A percentile compares a stretch with the other conserved stretches of the same genome.
Evolutionary conservation across 2,888 invertebrate species (phyloP).

Genomic region (Patella pellucida): DNA sequence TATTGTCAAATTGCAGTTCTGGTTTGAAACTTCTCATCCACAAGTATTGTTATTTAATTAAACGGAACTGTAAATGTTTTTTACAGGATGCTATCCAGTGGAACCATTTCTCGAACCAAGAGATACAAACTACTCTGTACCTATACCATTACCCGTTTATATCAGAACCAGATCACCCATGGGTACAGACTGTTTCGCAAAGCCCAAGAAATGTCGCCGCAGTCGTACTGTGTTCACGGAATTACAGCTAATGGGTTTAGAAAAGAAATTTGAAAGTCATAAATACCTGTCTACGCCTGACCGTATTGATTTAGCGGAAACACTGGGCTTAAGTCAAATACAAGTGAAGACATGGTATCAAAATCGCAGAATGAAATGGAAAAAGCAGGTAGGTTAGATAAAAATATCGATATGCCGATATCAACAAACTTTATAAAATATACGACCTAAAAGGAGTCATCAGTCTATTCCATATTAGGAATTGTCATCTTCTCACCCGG

Average conservation of each 20-base stretch:
- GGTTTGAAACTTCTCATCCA: too few species aligned
- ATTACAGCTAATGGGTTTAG: slow-evolving; percentile 69
- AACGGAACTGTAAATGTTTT: background rate
- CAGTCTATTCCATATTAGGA: too few species aligned
- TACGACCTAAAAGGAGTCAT: too few species aligned
- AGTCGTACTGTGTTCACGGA: slow-evolving; percentile 70
- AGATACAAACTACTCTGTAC: slow-evolving; percentile 42
- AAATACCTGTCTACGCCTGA: slow-evolving; percentile 73
- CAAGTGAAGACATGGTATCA: slow-evolving; percentile 74
- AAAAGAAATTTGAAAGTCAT: slow-evolving; percentile 71
- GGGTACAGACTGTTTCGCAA: slow-evolving; percentile 47
- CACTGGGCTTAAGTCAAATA: slow-evolving; percentile 71
- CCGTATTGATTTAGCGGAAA: slow-evolving; percentile 70
- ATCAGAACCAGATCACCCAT: slow-evolving; percentile 58
- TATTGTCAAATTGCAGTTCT: too few species aligned
- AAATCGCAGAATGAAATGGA: slow-evolving; percentile 73
- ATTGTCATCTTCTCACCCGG: too few species aligned
- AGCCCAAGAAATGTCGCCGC: slow-evolving; percentile 63
- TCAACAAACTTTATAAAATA: too few species aligned
- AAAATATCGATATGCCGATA: too few species aligned
- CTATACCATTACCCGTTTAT: slow-evolving; percentile 64
- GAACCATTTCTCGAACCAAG: slow-evolving; percentile 29
- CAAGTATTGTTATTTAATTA: too few species aligned
- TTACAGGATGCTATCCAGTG: slow-evolving; percentile 24
- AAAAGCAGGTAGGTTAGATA: slow-evolving; percentile 68